Evolutionary conservation across 2,888 invertebrate genomes (phyloP).

Genomic region (Nemoura dubitans): DNA sequence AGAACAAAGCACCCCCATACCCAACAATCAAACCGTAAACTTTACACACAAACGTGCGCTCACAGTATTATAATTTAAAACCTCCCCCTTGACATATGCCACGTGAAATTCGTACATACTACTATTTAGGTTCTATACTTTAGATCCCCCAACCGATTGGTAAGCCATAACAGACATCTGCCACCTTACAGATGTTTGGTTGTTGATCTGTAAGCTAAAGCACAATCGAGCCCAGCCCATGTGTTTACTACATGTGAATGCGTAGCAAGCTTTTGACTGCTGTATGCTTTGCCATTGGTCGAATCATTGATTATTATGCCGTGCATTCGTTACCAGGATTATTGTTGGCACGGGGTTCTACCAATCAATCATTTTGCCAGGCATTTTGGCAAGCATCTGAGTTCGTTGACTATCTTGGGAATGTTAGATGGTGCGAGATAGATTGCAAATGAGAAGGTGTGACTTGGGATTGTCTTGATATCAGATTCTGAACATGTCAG

Average conservation of each 20-base stretch:
- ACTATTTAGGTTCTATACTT: constrained; percentile 16
- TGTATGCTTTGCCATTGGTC: too few species aligned
- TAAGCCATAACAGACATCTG: constrained; percentile 26
- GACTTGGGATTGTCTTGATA: too few species aligned
- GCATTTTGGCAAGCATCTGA: too few species aligned
- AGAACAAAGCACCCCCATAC: neutral
- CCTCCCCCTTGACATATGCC: neutral
- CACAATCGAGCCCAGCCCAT: neutral
- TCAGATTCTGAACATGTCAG: too few species aligned
- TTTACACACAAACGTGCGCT: neutral
- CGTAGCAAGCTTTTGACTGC: too few species aligned
- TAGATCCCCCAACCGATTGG: constrained; percentile 23
- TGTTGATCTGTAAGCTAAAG: neutral
- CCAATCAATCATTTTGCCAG: too few species aligned
- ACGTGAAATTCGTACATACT: neutral
- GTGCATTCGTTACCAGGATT: too few species aligned
- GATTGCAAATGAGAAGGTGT: too few species aligned
- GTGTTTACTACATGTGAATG: neutral
- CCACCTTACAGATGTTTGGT: neutral
- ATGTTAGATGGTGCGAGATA: too few species aligned
- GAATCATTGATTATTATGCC: too few species aligned
- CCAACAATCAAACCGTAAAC: neutral
- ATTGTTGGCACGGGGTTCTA: too few species aligned
- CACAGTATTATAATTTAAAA: neutral
- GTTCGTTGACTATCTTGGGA: too few species aligned